Conservation (phyloP, 2,888 invertebrate genomes). For the Leucophora obtusa region DNA sequence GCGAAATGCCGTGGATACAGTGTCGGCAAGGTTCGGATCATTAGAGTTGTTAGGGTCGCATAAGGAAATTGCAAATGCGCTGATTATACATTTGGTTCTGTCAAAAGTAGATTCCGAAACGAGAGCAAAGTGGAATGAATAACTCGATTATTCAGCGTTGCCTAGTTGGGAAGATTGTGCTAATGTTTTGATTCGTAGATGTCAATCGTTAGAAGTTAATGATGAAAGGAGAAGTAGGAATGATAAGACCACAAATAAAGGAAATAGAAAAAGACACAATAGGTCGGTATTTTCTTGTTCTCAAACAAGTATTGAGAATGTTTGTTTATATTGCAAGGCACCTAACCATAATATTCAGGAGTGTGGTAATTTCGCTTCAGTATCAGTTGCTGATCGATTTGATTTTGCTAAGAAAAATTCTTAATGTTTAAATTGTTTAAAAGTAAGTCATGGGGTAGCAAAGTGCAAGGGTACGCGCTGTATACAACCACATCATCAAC, state of each 20-base stretch:
- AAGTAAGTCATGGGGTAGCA: constrained; percentile 3
- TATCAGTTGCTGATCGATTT: no score
- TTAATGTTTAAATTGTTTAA: constrained; percentile 15
- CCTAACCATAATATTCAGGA: not conserved
- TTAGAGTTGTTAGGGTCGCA: constrained; percentile 13
- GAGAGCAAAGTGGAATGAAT: constrained; percentile 26
- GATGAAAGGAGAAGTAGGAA: no score
- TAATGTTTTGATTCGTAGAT: no score
- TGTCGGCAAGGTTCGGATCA: constrained; percentile 20
- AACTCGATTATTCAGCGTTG: constrained; percentile 19
- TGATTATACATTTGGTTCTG: constrained; percentile 11
- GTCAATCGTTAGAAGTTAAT: no score
- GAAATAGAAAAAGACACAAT: not conserved
- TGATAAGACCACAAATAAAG: no score
- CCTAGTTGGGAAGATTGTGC: constrained; percentile 14
- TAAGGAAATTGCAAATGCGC: constrained; percentile 5
- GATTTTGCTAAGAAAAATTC: constrained; percentile 20
- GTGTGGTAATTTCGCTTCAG: constrained; percentile 12
- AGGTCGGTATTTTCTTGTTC: not conserved
- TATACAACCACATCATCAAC: not conserved
- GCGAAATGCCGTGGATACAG: constrained; percentile 10
- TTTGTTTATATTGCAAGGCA: constrained; percentile 6
- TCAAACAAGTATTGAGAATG: not conserved
- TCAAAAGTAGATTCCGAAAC: constrained; percentile 23
- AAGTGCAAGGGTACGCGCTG: not conserved